Percentiles rank a stretch among this genome's conserved stretches.
Conservation (phyloP, 2,797 vertebrate genomes). For the Bucorvus abyssinicus region DNA sequence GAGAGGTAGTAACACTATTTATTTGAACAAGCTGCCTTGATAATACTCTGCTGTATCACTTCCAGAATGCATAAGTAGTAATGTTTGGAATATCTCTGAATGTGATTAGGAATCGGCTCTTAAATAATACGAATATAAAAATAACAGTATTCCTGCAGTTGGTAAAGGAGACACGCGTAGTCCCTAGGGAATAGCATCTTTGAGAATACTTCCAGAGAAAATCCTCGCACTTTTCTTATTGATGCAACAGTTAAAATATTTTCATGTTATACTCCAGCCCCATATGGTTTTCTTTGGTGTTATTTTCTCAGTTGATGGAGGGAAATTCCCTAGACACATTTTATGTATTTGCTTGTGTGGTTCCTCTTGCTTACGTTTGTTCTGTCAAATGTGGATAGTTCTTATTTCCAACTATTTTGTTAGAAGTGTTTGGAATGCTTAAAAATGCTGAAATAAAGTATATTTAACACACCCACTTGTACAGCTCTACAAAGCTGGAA, state of each 20-base stretch:
- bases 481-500: not conserved
- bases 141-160: not conserved
- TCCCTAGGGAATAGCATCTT: not conserved
- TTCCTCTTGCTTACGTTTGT: conserved; percentile 49
- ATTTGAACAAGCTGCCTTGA: not conserved
- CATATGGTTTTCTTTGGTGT: conserved; percentile 19
- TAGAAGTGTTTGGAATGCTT: conserved; percentile 25
- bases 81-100: not conserved
- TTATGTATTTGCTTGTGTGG: conserved; percentile 42
- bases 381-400: conserved; percentile 39
- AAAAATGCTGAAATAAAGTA: conserved; percentile 25
- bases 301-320: conserved; percentile 58
- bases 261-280: conserved; percentile 16
- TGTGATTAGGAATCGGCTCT: not conserved
- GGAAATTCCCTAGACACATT: conserved; percentile 41
- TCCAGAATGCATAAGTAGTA: not conserved
- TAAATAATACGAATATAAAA: not conserved
- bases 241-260: conserved; percentile 43
- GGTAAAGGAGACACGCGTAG: not conserved
- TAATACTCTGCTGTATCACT: not conserved
- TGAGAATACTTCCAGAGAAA: not conserved
- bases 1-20: not conserved
- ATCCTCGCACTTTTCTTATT: not conserved
- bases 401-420: conserved; percentile 26
- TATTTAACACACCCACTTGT: conserved; percentile 14